These are phyloP conservation scores for Sterrhoptilus dennistouni DNA, from an alignment of 2,113 vertebrate genomes.

Conservation along the genomic window DNA sequence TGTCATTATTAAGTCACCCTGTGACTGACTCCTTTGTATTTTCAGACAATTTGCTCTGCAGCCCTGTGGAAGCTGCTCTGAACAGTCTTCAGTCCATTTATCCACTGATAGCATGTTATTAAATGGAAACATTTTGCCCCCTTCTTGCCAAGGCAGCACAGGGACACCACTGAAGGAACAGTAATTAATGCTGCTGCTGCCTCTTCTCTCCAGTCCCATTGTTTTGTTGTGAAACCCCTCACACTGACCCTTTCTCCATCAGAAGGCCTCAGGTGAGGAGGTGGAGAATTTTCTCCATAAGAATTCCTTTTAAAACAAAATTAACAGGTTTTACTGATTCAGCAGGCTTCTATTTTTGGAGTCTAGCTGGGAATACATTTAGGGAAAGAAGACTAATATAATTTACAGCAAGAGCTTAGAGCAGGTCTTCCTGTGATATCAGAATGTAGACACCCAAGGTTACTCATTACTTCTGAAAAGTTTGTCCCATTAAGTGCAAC, in stretches of 20 bases:
- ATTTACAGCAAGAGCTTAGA: background rate
- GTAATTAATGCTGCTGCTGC: background rate
- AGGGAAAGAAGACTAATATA: background rate
- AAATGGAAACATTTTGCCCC: background rate
- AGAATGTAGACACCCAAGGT: background rate
- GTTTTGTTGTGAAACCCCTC: background rate
- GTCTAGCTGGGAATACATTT: background rate
- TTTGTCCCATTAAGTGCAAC: background rate
- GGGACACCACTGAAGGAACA: background rate
- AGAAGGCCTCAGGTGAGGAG: background rate
- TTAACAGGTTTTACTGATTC: background rate
- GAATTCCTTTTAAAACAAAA: background rate
- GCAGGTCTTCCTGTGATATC: background rate
- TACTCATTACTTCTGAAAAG: background rate
- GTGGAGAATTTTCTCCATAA: background rate
- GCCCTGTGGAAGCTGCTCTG: background rate
- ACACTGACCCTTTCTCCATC: background rate
- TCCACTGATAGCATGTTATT: background rate
- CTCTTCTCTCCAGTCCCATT: background rate
- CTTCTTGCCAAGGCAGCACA: background rate
- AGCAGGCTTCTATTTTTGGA: background rate
- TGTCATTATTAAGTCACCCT: background rate
- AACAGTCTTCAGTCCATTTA: background rate
- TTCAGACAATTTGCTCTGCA: background rate
- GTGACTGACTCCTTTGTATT: background rate